Evolutionary conservation across 2,113 vertebrate genomes (phyloP), one percentile per base, ranked within the genome.

Genomic region (Oryzias woworae): DNA sequence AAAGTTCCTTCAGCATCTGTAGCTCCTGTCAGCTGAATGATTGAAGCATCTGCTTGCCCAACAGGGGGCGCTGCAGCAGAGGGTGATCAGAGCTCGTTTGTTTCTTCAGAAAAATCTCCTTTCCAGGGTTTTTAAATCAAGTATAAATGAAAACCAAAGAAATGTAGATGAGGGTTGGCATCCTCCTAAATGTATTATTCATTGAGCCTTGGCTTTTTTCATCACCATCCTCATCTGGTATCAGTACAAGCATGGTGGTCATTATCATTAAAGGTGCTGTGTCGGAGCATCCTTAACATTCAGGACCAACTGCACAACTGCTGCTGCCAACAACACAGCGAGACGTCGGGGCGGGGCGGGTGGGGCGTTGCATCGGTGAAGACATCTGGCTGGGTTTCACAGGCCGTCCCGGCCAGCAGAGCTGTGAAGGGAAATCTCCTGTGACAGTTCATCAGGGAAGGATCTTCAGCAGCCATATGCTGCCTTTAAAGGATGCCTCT

Each of bases 351-450:
- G 56, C 10, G 58, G 28, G 2, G 24, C 4, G 17, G 56, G 64
- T 23, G 54, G 75, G 74, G 58, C 53, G 22, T 44, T 7, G 68
- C 58, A 58, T 78, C 67, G 61, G 66, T 31, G 71, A 77, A 65
- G 74, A 83, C 88, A 90, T 88, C 89, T 91, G 90, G 79, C 79
- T 76, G 2, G 1, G 69, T 80, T 82, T 87, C 81, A 85, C 71
- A 82, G 73, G 68, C 17, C 20, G 51, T 70, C 71, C 65, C 75
- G 65, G 0, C 62, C 69, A 73, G 70, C 62, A 45, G 73, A 68
- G 78, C 14, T 12, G 51, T 58, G 52, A 61, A 50, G 49, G 23
- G 57, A 73, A 72, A 53, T 63, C 66, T 84, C 85, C 71, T 48
- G 51, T 78, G 86, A 84, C 82, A 69, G 71, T 77, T 75, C 79